Conservation (phyloP, 2,797 vertebrate genomes). For the Xerus rutilus region DNA sequence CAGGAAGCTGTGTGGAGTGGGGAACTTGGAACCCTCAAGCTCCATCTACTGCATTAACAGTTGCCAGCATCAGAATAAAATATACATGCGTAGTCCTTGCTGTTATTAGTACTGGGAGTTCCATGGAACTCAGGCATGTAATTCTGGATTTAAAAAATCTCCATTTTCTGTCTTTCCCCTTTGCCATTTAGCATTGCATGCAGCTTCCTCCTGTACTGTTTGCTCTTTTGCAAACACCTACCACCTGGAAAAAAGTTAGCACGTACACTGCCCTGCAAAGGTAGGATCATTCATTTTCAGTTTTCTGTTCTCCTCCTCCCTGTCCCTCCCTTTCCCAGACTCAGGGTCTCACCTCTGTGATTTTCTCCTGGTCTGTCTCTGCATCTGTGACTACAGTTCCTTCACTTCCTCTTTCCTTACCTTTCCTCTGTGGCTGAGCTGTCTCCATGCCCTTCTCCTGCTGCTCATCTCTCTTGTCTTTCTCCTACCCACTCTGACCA, state of each 20-base stretch:
- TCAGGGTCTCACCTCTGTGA: conserved; percentile 17
- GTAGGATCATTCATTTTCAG: neutral
- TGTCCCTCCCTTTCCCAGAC: accelerated
- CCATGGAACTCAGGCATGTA: neutral
- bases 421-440: neutral
- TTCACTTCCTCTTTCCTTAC: neutral
- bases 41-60: neutral
- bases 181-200: neutral
- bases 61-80: neutral
- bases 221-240: neutral
- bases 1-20: neutral
- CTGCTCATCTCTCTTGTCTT: neutral
- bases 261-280: neutral
- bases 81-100: neutral
- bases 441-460: neutral
- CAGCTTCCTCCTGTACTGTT: neutral
- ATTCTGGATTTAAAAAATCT: neutral
- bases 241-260: neutral
- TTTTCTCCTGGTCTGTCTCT: neutral
- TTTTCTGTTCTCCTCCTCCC: neutral
- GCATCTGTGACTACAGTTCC: neutral
- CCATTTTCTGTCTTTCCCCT: neutral
- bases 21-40: neutral
- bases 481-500: neutral
- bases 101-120: neutral